Base-by-base conservation (phyloP, 2,113 vertebrate species). In the Percina caprodes region DNA sequence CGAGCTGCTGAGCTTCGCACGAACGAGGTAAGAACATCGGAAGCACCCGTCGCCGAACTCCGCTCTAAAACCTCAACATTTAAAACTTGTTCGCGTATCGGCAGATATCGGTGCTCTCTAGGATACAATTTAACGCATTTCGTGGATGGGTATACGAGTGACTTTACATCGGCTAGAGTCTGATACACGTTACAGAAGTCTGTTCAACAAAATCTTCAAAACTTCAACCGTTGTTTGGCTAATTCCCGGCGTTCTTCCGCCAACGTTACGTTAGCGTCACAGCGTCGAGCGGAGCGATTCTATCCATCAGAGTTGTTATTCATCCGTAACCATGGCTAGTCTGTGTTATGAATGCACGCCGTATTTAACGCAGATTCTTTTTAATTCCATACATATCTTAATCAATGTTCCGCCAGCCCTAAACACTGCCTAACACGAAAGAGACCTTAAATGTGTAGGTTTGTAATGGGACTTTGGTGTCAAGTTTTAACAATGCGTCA, bases 111-210 rank as follows among this genome's bases (percentile, higher is more conserved):
- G 5, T 13, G 46, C 12, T 0, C 9, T 1, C 2, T 12, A 18
- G 2, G 16, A 16, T 0, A 3, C 0, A 8, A 0, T 0, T 61
- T 2, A 26, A 30, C 14, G 6, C 21, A 14, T 39, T 10, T 42
- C 14, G 0, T 24, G 3, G 24, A 39, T 3, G 0, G 26, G 1
- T 0, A 2, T 1, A 0, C 18, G 0, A 2, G 0, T 11, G 5
- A 8, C 23, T 68, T 51, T 2, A n/a, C 10, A 15, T 69, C 68
- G 49, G 55, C 71, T 0, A 9, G 0, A 0, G 1, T 26, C 10
- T 46, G 9, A 24, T 6, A 5, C 23, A 16, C 14, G 0, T 2
- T 35, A 4, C 5, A 67, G 4, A 23, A 7, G 1, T 10, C 3
- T 1, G 6, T 24, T 35, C 0, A 9, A 18, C 1, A 9, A 19